These are phyloP conservation scores for Lampropteryx suffumata DNA, from an alignment of 2,888 invertebrate species.

Conservation along the genomic window DNA sequence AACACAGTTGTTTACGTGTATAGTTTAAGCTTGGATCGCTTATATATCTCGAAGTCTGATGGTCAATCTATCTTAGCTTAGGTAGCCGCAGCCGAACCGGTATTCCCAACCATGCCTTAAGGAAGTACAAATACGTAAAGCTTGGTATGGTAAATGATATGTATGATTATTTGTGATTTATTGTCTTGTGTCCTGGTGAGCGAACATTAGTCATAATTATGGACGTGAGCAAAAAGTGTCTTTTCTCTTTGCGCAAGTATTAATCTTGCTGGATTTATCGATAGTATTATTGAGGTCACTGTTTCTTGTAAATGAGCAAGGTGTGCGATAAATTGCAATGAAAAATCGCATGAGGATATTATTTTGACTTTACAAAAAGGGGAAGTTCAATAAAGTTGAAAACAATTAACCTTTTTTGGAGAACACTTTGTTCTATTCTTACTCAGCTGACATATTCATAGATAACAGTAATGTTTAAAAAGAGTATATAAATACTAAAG, in stretches of 20 bases:
- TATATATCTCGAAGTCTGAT: conserved; percentile 62
- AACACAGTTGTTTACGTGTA: conserved; percentile 24
- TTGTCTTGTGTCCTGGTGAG: conserved; percentile 41
- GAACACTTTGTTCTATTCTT: too few relatives aligned
- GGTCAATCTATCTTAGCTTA: conserved; percentile 57
- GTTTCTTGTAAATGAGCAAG: conserved; percentile 25
- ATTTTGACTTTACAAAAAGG: conserved; percentile 5
- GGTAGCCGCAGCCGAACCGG: conserved; percentile 48
- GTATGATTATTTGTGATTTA: conserved; percentile 60
- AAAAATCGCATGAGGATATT: conserved; percentile 18
- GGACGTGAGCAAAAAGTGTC: conserved; percentile 38
- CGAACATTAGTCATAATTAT: conserved; percentile 53
- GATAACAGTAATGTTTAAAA: too few relatives aligned
- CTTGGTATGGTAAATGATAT: conserved; percentile 54
- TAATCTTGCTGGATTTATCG: conserved; percentile 33
- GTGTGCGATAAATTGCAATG: conserved; percentile 23
- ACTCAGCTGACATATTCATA: too few relatives aligned
- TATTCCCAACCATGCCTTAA: conserved; percentile 43
- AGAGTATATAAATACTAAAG: too few relatives aligned
- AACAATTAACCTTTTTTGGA: too few relatives aligned
- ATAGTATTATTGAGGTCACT: conserved; percentile 31
- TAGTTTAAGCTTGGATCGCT: conserved; percentile 26
- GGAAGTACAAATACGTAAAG: conserved; percentile 61
- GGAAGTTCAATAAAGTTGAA: too few relatives aligned
- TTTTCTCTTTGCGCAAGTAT: conserved; percentile 36